Conservation (phyloP, 2,888 invertebrate genomes). For the Ormia ochracea region DNA sequence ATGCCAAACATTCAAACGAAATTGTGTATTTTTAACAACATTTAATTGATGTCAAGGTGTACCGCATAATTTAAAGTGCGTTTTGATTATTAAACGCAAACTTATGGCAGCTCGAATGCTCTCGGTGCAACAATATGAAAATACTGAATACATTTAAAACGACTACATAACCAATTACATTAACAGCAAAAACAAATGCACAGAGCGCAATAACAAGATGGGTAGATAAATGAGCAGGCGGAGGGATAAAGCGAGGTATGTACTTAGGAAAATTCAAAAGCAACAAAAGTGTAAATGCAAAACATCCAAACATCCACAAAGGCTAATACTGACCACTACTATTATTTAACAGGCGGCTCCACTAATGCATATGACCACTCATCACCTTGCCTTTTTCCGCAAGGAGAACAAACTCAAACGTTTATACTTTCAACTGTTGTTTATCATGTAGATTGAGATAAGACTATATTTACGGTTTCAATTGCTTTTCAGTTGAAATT, state of each 20-base stretch:
- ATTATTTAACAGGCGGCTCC: not conserved
- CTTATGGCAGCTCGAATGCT: slow-evolving; percentile 48
- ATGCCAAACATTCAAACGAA: slow-evolving; percentile 29
- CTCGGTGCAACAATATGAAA: slow-evolving; percentile 43
- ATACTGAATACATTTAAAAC: slow-evolving; percentile 11
- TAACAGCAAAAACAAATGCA: slow-evolving; percentile 16
- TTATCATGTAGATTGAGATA: slow-evolving; percentile 9
- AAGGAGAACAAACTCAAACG: slow-evolving; percentile 17
- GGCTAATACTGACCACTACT: not conserved
- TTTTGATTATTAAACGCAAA: slow-evolving; percentile 65
- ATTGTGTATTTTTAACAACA: slow-evolving; percentile 52
- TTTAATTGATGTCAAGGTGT: slow-evolving; percentile 73
- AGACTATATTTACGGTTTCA: not conserved
- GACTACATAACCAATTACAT: not conserved
- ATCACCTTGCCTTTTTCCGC: slow-evolving; percentile 19
- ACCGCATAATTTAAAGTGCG: slow-evolving; percentile 72
- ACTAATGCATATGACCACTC: not conserved
- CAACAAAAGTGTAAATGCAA: slow-evolving; percentile 28
- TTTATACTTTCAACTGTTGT: slow-evolving; percentile 16
- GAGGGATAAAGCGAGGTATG: not conserved
- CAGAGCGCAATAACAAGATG: slow-evolving; percentile 23
- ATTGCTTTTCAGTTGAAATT: no score
- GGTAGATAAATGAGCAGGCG: slow-evolving; percentile 38
- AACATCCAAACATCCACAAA: slow-evolving; percentile 32
- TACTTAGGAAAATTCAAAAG: slow-evolving; percentile 7